These are phyloP conservation scores for Nixonia krombeini DNA, from an alignment of 1,140 invertebrate species.

Conservation along the genomic window DNA sequence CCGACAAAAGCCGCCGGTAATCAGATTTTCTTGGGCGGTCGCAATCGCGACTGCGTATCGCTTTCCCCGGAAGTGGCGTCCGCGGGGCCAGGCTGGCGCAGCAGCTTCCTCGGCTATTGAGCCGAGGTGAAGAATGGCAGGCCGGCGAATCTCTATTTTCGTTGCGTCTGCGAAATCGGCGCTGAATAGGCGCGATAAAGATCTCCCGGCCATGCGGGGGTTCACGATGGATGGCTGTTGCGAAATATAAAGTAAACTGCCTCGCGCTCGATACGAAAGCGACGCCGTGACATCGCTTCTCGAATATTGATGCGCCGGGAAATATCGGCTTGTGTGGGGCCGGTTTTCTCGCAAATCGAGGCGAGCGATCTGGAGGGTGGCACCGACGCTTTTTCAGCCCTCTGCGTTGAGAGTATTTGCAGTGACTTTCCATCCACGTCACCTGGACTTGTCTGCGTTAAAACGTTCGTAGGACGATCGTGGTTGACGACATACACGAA, in stretches of 20 bases:
- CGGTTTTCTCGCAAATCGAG: not conserved
- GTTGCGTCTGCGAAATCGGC: constrained; percentile 21
- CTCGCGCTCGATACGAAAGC: constrained; percentile 45
- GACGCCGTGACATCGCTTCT: constrained; percentile 17
- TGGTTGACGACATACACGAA: too few relatives aligned
- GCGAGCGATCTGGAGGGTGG: not conserved
- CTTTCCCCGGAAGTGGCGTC: not conserved
- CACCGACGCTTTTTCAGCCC: not conserved
- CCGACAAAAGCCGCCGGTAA: too few relatives aligned
- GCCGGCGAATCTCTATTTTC: constrained; percentile 50
- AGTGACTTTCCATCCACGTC: too few relatives aligned
- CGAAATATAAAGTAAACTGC: constrained; percentile 59
- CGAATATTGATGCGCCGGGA: constrained; percentile 52
- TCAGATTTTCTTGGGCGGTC: too few relatives aligned
- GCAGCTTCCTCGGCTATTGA: not conserved
- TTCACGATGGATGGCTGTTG: constrained; percentile 44
- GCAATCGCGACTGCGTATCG: not conserved
- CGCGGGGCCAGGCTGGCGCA: not conserved
- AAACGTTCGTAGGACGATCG: too few relatives aligned
- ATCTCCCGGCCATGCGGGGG: constrained; percentile 35
- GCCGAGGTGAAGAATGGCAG: not conserved
- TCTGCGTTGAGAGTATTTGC: not conserved
- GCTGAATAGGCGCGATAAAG: constrained; percentile 53
- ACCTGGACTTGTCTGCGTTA: too few relatives aligned
- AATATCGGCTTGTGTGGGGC: constrained; percentile 10